These are phyloP conservation scores for Papilio demoleus DNA, from an alignment of 2,888 invertebrate species.

Conservation along the genomic window DNA sequence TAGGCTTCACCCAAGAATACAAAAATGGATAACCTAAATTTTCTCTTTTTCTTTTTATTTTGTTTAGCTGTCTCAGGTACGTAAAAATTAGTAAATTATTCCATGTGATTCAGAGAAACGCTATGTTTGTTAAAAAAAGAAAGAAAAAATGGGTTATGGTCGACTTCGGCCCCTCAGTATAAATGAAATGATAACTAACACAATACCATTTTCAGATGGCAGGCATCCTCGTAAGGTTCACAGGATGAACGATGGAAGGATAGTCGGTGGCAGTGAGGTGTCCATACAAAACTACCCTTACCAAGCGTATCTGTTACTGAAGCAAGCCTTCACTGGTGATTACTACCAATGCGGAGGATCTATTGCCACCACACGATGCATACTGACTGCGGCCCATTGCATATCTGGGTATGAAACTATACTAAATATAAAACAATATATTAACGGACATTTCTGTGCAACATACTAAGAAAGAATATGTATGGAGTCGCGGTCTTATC, in stretches of 20 bases:
- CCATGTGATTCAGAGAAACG: too few species aligned
- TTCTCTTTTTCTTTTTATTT: background rate
- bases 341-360: conserved; percentile 67
- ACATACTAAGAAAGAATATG: too few species aligned
- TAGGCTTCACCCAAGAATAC: background rate
- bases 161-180: too few species aligned
- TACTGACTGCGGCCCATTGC: conserved; percentile 68
- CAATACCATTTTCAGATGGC: conserved; percentile 53
- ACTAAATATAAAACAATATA: conserved; percentile 38
- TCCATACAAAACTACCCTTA: conserved; percentile 65
- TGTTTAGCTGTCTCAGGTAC: conserved; percentile 8
- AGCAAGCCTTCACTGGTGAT: conserved; percentile 49
- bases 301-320: conserved; percentile 67
- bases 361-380: conserved; percentile 50
- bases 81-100: too few species aligned
- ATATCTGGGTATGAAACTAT: conserved; percentile 49
- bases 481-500: too few species aligned
- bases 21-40: conserved; percentile 23
- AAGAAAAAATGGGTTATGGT: too few species aligned
- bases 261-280: conserved; percentile 72
- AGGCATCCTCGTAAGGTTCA: conserved; percentile 50
- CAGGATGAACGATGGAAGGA: conserved; percentile 53
- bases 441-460: too few species aligned
- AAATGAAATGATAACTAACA: background rate
- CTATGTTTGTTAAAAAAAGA: too few species aligned